A percentile compares a stretch with the other conserved stretches of the same genome.
Conservation (phyloP, 2,888 invertebrate genomes). For the Polymixis flavicincta region DNA sequence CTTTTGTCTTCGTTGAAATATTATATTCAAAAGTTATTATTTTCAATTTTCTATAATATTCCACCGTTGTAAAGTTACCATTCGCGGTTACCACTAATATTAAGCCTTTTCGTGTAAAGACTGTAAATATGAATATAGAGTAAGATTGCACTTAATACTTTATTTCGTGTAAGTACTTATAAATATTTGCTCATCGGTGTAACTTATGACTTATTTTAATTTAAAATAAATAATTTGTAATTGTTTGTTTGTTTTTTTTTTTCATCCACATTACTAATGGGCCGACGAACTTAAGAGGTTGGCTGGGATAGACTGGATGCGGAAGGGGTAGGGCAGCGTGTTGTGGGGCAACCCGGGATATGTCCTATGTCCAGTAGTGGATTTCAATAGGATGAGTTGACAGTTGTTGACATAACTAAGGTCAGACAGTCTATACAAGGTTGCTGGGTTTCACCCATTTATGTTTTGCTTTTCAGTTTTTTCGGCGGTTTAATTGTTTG, state of each 20-base stretch:
- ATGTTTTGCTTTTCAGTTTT: too few relatives aligned
- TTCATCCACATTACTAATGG: neutral
- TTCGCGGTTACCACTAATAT: constrained; percentile 71
- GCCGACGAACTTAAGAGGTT: neutral
- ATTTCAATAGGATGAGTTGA: neutral
- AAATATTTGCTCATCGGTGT: constrained; percentile 63
- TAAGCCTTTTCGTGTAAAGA: constrained; percentile 26
- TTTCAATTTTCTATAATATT: constrained; percentile 41
- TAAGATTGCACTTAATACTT: constrained; percentile 27
- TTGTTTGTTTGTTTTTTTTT: constrained; percentile 6
- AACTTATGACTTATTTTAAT: constrained; percentile 55
- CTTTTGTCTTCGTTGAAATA: neutral
- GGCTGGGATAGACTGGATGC: neutral
- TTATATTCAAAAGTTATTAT: neutral
- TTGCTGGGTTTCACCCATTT: too few relatives aligned
- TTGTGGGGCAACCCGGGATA: neutral
- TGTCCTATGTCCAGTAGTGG: neutral
- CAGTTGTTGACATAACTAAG: neutral
- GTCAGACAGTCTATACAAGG: neutral
- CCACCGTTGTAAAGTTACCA: constrained; percentile 61
- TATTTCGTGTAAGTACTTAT: constrained; percentile 24
- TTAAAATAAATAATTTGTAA: constrained; percentile 46
- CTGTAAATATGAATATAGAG: constrained; percentile 57
- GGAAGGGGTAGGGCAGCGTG: neutral
- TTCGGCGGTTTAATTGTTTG: too few relatives aligned